Evolutionary conservation across 2,113 vertebrate genomes (phyloP).

Genomic region (Clupea harengus): DNA sequence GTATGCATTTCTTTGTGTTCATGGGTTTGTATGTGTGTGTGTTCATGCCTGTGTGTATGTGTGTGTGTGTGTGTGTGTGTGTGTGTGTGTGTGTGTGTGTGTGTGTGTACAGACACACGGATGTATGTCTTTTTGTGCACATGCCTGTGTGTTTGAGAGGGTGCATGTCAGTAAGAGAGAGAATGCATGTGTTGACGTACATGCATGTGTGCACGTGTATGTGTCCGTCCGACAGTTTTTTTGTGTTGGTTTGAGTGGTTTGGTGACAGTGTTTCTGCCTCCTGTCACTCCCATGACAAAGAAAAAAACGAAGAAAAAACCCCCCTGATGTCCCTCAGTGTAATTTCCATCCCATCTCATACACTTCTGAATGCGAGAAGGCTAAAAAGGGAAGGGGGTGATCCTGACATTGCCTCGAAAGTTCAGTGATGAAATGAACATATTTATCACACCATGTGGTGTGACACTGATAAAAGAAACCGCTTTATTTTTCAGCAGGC

Average conservation of each 20-base stretch:
- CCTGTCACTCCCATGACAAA: background rate
- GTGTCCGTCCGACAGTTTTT: background rate
- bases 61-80: slow-evolving; percentile 3
- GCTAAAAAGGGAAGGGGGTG: background rate
- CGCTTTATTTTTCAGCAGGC: slow-evolving; percentile 30
- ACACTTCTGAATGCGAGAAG: slow-evolving; percentile 2
- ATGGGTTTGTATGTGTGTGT: too few species aligned
- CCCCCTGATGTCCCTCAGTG: background rate
- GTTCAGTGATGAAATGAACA: slow-evolving; percentile 34
- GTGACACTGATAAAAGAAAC: slow-evolving; percentile 35
- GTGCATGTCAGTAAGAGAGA: too few species aligned
- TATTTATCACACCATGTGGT: slow-evolving; percentile 30
- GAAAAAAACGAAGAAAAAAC: background rate
- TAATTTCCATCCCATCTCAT: slow-evolving; percentile 16
- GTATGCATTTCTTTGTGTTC: too few species aligned
- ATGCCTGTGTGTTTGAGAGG: background rate
- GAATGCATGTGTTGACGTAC: too few species aligned
- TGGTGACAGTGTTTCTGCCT: background rate
- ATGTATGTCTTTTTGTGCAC: background rate
- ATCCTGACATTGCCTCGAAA: slow-evolving; percentile 22
- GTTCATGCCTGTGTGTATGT: background rate
- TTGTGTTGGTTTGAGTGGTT: background rate
- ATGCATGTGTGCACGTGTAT: background rate
- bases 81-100: background rate
- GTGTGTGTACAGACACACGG: background rate